phyloP scores from a whole-genome alignment of 2,113 vertebrate genomes.

The Bucco capensis region DNA sequence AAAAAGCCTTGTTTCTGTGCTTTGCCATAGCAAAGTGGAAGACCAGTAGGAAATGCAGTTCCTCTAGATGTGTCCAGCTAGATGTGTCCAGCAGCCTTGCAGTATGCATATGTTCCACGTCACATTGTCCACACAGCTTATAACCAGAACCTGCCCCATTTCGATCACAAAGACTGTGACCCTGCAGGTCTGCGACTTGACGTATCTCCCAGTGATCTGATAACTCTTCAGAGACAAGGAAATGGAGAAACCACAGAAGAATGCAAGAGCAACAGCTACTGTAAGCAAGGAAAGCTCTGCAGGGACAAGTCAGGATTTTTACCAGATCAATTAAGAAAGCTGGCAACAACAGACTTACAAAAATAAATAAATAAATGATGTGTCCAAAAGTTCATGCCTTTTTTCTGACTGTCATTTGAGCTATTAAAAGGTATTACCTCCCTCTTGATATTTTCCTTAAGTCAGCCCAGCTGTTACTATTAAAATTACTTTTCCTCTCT shows the following conservation, averaged over 20 bases:
- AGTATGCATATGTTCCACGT: fast-evolving
- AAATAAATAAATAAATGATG: fast-evolving
- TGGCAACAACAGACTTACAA: background rate
- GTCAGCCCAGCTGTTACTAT: background rate
- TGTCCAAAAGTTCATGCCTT: background rate
- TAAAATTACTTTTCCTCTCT: background rate
- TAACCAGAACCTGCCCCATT: background rate
- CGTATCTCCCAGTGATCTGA: background rate
- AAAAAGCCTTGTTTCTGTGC: background rate
- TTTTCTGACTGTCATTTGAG: background rate
- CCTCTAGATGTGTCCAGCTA: background rate
- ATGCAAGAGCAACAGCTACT: background rate
- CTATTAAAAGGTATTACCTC: background rate
- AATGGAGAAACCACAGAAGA: background rate
- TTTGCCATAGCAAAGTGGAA: background rate
- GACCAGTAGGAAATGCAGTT: background rate
- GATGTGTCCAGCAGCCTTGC: background rate
- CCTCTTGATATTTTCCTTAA: background rate
- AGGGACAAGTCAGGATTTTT: background rate
- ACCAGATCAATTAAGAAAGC: background rate
- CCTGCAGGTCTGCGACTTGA: background rate
- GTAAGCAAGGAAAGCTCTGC: background rate
- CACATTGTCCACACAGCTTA: background rate
- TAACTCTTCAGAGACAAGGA: background rate
- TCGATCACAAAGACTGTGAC: background rate